Conservation (phyloP, 2,113 vertebrate species). For the Bubalus kerabau region DNA sequence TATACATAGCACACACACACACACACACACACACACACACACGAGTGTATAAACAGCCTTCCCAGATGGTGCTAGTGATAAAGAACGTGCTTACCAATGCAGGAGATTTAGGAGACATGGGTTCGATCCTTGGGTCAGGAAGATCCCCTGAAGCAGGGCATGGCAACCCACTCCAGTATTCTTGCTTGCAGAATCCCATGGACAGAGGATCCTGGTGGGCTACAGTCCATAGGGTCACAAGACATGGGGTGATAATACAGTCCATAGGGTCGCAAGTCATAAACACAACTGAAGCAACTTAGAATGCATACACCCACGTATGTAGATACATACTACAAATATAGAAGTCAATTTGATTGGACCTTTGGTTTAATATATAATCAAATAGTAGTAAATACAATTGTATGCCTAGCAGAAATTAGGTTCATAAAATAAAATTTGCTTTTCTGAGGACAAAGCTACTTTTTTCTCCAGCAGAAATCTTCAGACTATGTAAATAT, state of each 20-base stretch:
- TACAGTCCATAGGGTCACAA: neutral
- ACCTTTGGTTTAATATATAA: neutral
- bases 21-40: neutral
- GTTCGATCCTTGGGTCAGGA: neutral
- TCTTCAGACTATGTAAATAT: neutral
- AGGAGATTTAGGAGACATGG: neutral
- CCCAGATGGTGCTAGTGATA: accelerated
- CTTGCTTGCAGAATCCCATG: neutral
- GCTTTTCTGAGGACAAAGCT: neutral
- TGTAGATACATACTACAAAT: neutral
- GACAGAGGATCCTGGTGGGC: neutral
- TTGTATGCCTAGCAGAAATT: neutral
- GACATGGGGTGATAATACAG: neutral
- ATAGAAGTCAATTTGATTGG: neutral
- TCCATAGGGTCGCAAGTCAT: neutral
- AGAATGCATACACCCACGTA: neutral
- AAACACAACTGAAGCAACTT: neutral
- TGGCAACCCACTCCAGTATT: neutral
- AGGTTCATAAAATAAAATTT: neutral
- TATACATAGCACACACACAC: accelerated
- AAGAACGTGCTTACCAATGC: neutral
- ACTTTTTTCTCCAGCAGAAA: neutral
- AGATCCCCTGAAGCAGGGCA: neutral
- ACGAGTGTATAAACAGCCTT: neutral
- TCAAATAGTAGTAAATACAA: neutral